Percentiles rank a stretch among this genome's conserved stretches.
Evolutionary conservation across 37 sponge, comb jelly and placozoan genomes (phyloP).

Genomic region (Chondrilla cf. caribensis): DNA sequence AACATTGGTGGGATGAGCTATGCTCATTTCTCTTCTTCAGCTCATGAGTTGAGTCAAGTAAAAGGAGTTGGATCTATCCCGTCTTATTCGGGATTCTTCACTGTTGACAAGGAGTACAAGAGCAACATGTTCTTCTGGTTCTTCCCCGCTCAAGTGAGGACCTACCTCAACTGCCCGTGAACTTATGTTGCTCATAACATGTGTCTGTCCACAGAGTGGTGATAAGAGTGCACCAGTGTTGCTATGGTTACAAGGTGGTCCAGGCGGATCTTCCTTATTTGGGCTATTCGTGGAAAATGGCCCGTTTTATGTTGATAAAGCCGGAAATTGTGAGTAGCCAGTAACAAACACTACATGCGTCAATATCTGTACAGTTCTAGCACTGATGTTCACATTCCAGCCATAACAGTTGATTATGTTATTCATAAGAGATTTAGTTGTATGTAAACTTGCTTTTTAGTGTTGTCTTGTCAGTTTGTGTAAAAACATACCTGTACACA

Average conservation of each 20-base stretch:
- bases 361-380: no score
- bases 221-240: constrained; percentile 20
- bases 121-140: constrained; percentile 92
- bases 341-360: no score
- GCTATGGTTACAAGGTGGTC: constrained; percentile 56
- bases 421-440: no score
- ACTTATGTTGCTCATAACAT: no score
- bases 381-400: no score
- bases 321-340: background rate
- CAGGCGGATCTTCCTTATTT: constrained; percentile 50
- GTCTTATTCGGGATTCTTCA: constrained; percentile 74
- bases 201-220: background rate
- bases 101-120: constrained; percentile 61
- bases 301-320: constrained; percentile 21
- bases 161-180: no score
- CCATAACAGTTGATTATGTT: no score
- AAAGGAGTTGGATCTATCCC: constrained; percentile 11
- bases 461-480: no score
- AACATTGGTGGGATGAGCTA: no score
- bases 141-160: constrained; percentile 76
- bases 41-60: constrained; percentile 47
- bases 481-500: no score
- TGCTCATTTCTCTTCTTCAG: constrained; percentile 25
- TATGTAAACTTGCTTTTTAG: no score
- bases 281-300: constrained; percentile 52